phyloP scores from a whole-genome alignment of 2,113 vertebrate species.

The Xiphophorus couchianus region DNA sequence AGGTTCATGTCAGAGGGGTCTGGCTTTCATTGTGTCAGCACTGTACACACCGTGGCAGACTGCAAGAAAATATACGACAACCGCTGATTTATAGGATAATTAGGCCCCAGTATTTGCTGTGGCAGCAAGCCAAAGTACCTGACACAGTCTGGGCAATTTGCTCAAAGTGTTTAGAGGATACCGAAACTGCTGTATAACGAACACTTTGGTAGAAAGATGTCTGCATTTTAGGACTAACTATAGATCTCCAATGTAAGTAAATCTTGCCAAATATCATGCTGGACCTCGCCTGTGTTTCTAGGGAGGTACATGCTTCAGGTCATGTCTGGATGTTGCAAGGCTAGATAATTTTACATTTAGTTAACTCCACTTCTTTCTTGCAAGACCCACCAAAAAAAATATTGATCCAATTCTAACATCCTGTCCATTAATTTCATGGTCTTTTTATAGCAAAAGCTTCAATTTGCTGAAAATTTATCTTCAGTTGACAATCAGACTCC shows the following conservation, averaged over 20 bases:
- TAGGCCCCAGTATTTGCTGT: constrained; percentile 68
- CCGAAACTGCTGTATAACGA: constrained; percentile 27
- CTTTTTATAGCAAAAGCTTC: constrained; percentile 58
- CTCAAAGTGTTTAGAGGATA: constrained; percentile 34
- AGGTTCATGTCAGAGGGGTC: constrained; percentile 52
- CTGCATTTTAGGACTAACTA: constrained; percentile 25
- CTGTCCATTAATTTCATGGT: constrained; percentile 52
- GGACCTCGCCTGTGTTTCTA: constrained; percentile 12
- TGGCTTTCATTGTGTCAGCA: constrained; percentile 70
- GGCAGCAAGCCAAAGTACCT: constrained; percentile 72
- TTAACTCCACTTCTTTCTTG: constrained; percentile 40
- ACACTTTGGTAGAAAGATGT: constrained; percentile 26
- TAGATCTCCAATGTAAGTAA: constrained; percentile 15
- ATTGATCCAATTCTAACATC: constrained; percentile 55
- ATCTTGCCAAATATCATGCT: constrained; percentile 2
- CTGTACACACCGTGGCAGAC: constrained; percentile 54
- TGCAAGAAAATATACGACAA: constrained; percentile 63
- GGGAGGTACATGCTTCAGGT: constrained; percentile 46
- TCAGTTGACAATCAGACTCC: constrained; percentile 34
- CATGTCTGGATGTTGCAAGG: constrained; percentile 26
- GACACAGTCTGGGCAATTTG: constrained; percentile 47
- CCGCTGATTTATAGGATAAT: constrained; percentile 80
- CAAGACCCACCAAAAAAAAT: constrained; percentile 58
- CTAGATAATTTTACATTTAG: constrained; percentile 29
- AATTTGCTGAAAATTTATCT: constrained; percentile 41